Conservation (phyloP, 2,888 invertebrate species). For the Nomada hirtipes region DNA sequence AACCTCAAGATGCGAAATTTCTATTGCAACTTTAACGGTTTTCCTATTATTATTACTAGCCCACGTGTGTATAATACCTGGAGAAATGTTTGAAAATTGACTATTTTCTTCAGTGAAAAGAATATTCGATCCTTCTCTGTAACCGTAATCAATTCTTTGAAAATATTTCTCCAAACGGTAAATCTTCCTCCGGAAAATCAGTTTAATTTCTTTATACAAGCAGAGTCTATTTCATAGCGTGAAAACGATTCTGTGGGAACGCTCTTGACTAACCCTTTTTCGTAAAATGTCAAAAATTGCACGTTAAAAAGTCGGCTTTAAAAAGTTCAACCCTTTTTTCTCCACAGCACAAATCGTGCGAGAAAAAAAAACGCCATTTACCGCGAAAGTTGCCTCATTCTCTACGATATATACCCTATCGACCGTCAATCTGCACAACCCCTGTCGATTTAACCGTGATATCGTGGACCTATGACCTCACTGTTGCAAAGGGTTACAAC, state of each 20-base stretch:
- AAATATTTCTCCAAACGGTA: slow-evolving; percentile 14
- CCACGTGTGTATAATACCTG: too few relatives aligned
- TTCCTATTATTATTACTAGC: background rate
- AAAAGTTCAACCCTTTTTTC: slow-evolving; percentile 31
- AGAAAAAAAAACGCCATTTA: slow-evolving; percentile 31
- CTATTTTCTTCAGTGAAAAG: background rate
- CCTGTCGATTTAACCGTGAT: slow-evolving; percentile 57
- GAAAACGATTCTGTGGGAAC: slow-evolving; percentile 15
- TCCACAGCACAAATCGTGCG: slow-evolving; percentile 23
- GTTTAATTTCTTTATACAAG: background rate
- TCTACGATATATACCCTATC: slow-evolving; percentile 51
- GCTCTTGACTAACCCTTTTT: slow-evolving; percentile 34
- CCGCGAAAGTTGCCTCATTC: slow-evolving; percentile 48
- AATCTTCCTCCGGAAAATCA: slow-evolving; percentile 27
- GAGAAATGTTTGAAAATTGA: background rate
- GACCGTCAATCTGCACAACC: slow-evolving; percentile 52
- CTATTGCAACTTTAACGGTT: background rate
- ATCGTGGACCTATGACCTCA: slow-evolving; percentile 44
- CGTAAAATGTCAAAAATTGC: slow-evolving; percentile 37
- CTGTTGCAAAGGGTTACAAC: slow-evolving; percentile 36
- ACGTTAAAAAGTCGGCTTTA: slow-evolving; percentile 33
- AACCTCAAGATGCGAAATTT: background rate
- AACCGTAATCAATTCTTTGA: slow-evolving; percentile 16
- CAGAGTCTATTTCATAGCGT: background rate
- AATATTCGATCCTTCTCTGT: background rate